These are phyloP conservation scores for Colius striatus DNA, from an alignment of 2,113 vertebrate species.

Conservation along the genomic window DNA sequence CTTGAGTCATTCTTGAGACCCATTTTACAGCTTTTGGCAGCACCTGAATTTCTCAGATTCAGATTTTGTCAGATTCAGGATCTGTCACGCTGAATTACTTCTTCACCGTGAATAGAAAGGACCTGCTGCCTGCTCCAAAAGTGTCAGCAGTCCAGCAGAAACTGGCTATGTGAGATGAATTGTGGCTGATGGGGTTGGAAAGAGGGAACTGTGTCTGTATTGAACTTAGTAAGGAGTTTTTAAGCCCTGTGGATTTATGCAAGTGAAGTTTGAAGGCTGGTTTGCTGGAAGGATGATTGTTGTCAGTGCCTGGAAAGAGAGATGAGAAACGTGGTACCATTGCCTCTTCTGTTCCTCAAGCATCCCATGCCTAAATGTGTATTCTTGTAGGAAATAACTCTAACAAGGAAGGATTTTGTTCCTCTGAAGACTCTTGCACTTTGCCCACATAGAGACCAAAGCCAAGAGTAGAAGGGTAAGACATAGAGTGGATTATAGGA, in stretches of 20 bases:
- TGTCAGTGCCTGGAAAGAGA: background rate
- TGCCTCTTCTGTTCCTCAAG: background rate
- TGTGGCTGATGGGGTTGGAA: background rate
- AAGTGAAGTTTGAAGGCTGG: background rate
- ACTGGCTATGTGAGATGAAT: background rate
- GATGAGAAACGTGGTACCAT: background rate
- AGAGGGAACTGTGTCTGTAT: background rate
- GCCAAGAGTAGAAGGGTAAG: background rate
- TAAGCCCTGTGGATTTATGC: background rate
- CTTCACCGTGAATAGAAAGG: background rate
- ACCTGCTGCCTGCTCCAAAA: background rate
- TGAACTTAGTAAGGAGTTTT: constrained; percentile 17
- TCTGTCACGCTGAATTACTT: background rate
- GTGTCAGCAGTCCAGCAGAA: background rate
- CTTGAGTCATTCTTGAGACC: background rate
- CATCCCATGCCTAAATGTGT: background rate
- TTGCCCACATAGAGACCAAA: background rate
- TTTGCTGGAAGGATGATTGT: background rate
- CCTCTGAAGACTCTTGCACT: background rate
- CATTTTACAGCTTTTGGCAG: background rate
- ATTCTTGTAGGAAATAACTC: background rate
- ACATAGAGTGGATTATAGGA: background rate
- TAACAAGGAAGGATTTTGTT: background rate
- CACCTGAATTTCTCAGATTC: background rate
- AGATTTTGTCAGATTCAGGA: background rate